Evolutionary conservation across 2,888 invertebrate genomes (phyloP).

Genomic region (Deroplatys truncata): DNA sequence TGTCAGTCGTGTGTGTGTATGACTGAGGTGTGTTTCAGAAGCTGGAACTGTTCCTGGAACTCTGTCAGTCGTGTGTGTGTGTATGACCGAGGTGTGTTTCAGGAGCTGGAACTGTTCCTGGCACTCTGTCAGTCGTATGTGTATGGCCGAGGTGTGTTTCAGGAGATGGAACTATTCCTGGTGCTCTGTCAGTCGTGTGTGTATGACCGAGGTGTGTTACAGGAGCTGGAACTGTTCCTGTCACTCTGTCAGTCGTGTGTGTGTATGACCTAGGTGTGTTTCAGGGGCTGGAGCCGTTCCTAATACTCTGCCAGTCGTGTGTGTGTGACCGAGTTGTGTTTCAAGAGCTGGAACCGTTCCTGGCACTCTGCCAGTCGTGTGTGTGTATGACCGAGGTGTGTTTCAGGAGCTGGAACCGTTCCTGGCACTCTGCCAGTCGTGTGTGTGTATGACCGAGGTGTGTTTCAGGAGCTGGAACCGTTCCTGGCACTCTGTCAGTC

Average conservation of each 20-base stretch:
- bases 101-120: slow-evolving; percentile 63
- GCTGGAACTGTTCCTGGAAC: slow-evolving; percentile 61
- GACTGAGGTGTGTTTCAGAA: slow-evolving; percentile 41
- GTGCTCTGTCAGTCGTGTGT: slow-evolving; percentile 60
- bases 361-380: slow-evolving; percentile 59
- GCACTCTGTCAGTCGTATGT: slow-evolving; percentile 60
- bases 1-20: slow-evolving; percentile 60
- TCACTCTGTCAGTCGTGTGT: slow-evolving; percentile 60
- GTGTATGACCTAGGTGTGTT: neutral
- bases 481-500: slow-evolving; percentile 61
- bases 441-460: slow-evolving; percentile 42
- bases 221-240: slow-evolving; percentile 63
- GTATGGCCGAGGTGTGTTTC: slow-evolving; percentile 18
- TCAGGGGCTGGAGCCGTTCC: slow-evolving; percentile 61
- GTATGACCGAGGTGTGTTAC: slow-evolving; percentile 18
- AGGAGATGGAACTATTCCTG: slow-evolving; percentile 63
- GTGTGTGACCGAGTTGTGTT: slow-evolving; percentile 37
- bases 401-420: slow-evolving; percentile 59
- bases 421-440: slow-evolving; percentile 59
- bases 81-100: slow-evolving; percentile 18
- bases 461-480: slow-evolving; percentile 55
- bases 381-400: slow-evolving; percentile 38
- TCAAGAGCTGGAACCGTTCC: slow-evolving; percentile 61
- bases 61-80: slow-evolving; percentile 62
- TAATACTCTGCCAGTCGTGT: slow-evolving; percentile 59